Evolutionary conservation across 2,797 vertebrate species (phyloP).

Genomic region (Eospalax fontanierii): DNA sequence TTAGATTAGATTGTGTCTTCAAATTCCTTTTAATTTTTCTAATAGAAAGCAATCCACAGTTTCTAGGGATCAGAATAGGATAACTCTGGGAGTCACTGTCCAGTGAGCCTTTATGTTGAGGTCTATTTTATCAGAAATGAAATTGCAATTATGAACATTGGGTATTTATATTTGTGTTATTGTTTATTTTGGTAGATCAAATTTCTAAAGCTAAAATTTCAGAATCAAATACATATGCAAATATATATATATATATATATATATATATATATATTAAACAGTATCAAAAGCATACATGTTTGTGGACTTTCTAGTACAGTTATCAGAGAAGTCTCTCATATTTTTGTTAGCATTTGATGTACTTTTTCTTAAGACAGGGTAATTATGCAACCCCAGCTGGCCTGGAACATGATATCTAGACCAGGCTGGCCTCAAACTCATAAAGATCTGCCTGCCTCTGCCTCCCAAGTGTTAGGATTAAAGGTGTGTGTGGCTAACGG

Average conservation of each 20-base stretch:
- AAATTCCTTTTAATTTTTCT: neutral
- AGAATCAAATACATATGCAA: conserved; percentile 18
- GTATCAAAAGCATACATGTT: neutral
- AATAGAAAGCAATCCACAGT: conserved; percentile 7
- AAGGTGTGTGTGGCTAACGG: neutral
- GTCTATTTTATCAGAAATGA: neutral
- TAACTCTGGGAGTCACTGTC: neutral
- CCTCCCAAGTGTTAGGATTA: no score
- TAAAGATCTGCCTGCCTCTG: no score
- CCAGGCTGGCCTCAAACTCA: no score
- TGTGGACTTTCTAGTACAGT: neutral
- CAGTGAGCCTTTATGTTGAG: neutral
- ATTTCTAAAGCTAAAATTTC: conserved; percentile 50
- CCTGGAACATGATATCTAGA: no score
- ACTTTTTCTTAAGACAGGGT: neutral
- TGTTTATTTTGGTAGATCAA: neutral
- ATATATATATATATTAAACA: no score
- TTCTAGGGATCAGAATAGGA: neutral
- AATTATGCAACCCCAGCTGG: no score
- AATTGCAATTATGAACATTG: neutral
- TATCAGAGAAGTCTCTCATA: neutral
- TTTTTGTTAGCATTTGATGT: neutral
- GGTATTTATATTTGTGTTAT: neutral
- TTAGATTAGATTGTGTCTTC: conserved; percentile 14
- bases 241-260: no score